phyloP scores from a whole-genome alignment of 2,888 invertebrate species.

The Lordiphosa fenestrarum region DNA sequence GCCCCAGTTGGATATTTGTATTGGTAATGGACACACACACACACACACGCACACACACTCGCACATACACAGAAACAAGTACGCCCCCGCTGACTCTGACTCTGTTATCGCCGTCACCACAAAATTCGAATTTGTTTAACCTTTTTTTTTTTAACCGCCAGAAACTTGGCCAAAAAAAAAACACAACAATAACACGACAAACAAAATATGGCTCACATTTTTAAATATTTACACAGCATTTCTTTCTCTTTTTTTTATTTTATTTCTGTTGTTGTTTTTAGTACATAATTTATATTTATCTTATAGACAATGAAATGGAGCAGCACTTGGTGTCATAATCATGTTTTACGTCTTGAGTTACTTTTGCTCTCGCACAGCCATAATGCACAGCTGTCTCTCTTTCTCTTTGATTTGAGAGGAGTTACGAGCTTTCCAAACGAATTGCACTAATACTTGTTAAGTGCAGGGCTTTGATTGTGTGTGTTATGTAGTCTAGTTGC shows the following conservation, averaged over 20 bases:
- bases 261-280: slow-evolving; percentile 9
- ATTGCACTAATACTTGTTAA: too few species aligned
- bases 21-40: slow-evolving; percentile 39
- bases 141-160: slow-evolving; percentile 52
- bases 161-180: slow-evolving; percentile 52
- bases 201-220: slow-evolving; percentile 68
- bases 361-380: too few species aligned
- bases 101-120: slow-evolving; percentile 52
- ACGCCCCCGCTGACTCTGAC: slow-evolving; percentile 37
- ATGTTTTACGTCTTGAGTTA: too few species aligned
- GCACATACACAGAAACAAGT: slow-evolving; percentile 10
- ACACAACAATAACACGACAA: slow-evolving; percentile 22
- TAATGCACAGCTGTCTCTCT: too few species aligned
- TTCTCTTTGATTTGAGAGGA: too few species aligned
- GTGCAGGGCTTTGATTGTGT: too few species aligned
- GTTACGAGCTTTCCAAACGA: too few species aligned
- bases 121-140: slow-evolving; percentile 67
- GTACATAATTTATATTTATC: slow-evolving; percentile 50
- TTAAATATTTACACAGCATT: slow-evolving; percentile 80
- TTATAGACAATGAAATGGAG: slow-evolving; percentile 51
- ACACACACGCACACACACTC: slow-evolving; percentile 19
- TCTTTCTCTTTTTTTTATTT: slow-evolving; percentile 42
- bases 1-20: slow-evolving; percentile 1
- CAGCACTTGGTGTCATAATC: too few species aligned
- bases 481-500: too few species aligned